A percentile compares a stretch with the other conserved stretches of the same genome.
Conservation (phyloP, 2,888 invertebrate genomes). For the Myathropa florea region DNA sequence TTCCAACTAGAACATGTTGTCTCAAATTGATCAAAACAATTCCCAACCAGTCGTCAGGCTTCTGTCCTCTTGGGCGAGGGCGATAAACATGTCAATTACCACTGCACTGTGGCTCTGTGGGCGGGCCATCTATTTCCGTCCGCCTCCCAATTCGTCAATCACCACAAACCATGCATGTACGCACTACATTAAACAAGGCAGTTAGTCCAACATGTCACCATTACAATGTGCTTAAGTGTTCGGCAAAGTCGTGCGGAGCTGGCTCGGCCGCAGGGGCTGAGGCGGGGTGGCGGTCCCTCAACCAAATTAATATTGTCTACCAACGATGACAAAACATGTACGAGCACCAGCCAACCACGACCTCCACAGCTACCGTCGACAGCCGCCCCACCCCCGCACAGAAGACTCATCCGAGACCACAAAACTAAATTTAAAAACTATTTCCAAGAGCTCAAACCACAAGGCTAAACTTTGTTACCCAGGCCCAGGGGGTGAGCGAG, state of each 20-base stretch:
- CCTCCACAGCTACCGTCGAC: background rate
- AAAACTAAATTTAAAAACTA: conserved; percentile 64
- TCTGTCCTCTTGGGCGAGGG: background rate
- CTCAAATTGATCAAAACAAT: too few relatives aligned
- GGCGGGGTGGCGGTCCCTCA: background rate
- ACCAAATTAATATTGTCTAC: conserved; percentile 53
- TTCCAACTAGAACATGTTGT: too few relatives aligned
- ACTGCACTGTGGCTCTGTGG: background rate
- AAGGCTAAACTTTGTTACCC: conserved; percentile 46
- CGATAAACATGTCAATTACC: conserved; percentile 27
- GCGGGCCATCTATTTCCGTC: background rate
- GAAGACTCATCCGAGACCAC: conserved; percentile 39
- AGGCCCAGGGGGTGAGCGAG: background rate
- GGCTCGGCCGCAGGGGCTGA: background rate
- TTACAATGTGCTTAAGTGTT: conserved; percentile 54
- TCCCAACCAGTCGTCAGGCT: too few relatives aligned
- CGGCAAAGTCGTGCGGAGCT: conserved; percentile 18
- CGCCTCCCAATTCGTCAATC: conserved; percentile 26
- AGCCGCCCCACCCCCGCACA: background rate
- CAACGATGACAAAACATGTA: conserved; percentile 38
- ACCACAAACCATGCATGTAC: conserved; percentile 25
- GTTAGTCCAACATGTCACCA: conserved; percentile 54
- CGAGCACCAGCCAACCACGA: background rate
- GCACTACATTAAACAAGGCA: conserved; percentile 45
- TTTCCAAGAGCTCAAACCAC: conserved; percentile 63